Evolutionary conservation across 2,888 invertebrate genomes (phyloP).

Genomic region (Autographa gamma): DNA sequence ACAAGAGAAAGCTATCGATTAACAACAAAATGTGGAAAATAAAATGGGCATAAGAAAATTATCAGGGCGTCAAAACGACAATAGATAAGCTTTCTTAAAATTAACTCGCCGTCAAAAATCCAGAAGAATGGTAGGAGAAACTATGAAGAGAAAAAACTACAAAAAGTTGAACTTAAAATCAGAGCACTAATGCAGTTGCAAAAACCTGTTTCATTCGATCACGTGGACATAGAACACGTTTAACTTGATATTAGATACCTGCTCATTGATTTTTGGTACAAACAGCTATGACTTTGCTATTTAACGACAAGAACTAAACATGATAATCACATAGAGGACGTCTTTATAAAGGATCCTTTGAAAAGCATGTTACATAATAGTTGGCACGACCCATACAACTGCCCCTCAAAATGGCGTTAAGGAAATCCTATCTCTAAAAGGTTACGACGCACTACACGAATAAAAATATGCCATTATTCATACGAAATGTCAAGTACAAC

Average conservation of each 20-base stretch:
- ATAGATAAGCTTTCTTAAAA: conserved; percentile 13
- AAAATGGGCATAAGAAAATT: conserved; percentile 10
- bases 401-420: conserved; percentile 55
- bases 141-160: conserved; percentile 17
- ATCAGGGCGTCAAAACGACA: conserved; percentile 22
- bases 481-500: conserved; percentile 69
- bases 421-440: conserved; percentile 65
- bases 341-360: conserved; percentile 21
- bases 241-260: neutral
- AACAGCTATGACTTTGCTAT: neutral
- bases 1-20: neutral
- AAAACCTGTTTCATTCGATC: conserved; percentile 27
- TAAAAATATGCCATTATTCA: conserved; percentile 68
- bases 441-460: conserved; percentile 62
- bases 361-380: conserved; percentile 47
- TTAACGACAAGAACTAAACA: conserved; percentile 7
- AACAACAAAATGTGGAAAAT: neutral
- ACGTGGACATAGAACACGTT: conserved; percentile 18
- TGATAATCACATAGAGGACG: conserved; percentile 9
- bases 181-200: conserved; percentile 27
- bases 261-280: neutral
- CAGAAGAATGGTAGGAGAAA: conserved; percentile 41
- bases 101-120: conserved; percentile 13
- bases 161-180: conserved; percentile 14
- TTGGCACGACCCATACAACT: conserved; percentile 45